Evolutionary conservation across 1,140 invertebrate genomes (phyloP).

Genomic region (Drosophila nebulosa): DNA sequence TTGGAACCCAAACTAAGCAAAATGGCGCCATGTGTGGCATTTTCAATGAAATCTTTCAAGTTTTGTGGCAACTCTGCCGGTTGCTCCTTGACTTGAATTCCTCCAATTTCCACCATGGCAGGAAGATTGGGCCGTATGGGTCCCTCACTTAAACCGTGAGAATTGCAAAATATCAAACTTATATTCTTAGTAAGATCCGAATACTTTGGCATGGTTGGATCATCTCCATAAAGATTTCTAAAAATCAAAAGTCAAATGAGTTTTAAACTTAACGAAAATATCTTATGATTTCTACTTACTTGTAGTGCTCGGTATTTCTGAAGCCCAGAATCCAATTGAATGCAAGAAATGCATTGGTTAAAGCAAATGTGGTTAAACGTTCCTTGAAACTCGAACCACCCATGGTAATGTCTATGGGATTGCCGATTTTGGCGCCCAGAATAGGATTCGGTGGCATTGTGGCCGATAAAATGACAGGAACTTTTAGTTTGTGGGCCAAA

Average conservation of each 20-base stretch:
- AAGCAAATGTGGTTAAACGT: not conserved
- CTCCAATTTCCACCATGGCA: slow-evolving; percentile 73
- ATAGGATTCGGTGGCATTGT: slow-evolving; percentile 2
- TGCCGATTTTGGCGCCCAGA: slow-evolving; percentile 17
- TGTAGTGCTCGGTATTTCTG: not conserved
- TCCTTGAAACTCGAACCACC: slow-evolving; percentile 19
- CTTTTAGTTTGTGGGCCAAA: slow-evolving; percentile 35
- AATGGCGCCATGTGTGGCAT: slow-evolving; percentile 74
- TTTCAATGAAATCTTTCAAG: slow-evolving; percentile 38
- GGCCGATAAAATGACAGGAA: slow-evolving; percentile 20
- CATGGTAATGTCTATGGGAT: slow-evolving; percentile 16
- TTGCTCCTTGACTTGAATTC: slow-evolving; percentile 68
- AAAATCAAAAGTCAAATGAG: not conserved
- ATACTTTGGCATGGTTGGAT: slow-evolving; percentile 7
- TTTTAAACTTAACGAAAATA: not conserved
- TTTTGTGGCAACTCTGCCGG: slow-evolving; percentile 56
- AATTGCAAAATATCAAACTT: slow-evolving; percentile 27
- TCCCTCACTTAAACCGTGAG: slow-evolving; percentile 36
- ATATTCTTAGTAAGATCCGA: slow-evolving; percentile 31
- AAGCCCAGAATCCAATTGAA: not conserved
- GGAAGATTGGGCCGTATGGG: slow-evolving; percentile 57
- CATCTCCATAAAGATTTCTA: slow-evolving; percentile 5
- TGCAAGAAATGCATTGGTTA: not conserved
- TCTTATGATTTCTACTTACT: not conserved
- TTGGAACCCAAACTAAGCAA: slow-evolving; percentile 84